Evolutionary conservation across 2,113 vertebrate species (phyloP), one percentile per base, ranked within the genome.

Genomic region (Rafetus swinhoei): DNA sequence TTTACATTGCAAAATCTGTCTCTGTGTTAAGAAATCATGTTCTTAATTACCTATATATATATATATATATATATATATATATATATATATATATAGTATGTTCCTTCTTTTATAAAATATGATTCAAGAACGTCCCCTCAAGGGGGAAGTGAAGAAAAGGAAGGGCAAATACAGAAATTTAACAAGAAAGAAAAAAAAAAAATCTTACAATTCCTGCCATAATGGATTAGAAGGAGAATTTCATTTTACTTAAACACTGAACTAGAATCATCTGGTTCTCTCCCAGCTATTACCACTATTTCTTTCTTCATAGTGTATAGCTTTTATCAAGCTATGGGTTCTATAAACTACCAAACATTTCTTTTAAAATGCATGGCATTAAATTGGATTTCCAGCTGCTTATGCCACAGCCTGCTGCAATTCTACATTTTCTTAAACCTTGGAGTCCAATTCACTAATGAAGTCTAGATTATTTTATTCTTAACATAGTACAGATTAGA

Each of bases 81-180:
- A n/a, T n/a, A n/a, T n/a, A n/a, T 97, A 96, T 96, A 97, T 97
- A 97, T 59, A 94, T 4, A 45, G 18, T 89, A 95, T 84, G 91
- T 93, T 97, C 95, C 96, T 97, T 97, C 97, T 97, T 92, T 96
- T 97, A 93, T 89, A 95, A 98, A 98, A 97, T 91, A 97, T 96
- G 96, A 98, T 97, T 97, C 97, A 98, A 97, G 95, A 95, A 95
- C 96, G 87, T 95, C 97, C 96, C 95, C 95, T 96, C 95, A 62
- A 27, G 5, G 16, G 21, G 5, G 59, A 5, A 5, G 27, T 24
- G 25, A 27, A 12, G 12, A 62, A 81, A 85, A 69, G 62, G 95
- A 85, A 95, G 84, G 93, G 87, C 90, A 96, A 95, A 4, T 0
- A 56, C 92, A 94, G 96, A 97, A 98, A 97, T 97, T 96, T 97